Base-by-base conservation (phyloP, 35 echinoderm and acorn worm species). In the Eucidaris tribuloides region DNA sequence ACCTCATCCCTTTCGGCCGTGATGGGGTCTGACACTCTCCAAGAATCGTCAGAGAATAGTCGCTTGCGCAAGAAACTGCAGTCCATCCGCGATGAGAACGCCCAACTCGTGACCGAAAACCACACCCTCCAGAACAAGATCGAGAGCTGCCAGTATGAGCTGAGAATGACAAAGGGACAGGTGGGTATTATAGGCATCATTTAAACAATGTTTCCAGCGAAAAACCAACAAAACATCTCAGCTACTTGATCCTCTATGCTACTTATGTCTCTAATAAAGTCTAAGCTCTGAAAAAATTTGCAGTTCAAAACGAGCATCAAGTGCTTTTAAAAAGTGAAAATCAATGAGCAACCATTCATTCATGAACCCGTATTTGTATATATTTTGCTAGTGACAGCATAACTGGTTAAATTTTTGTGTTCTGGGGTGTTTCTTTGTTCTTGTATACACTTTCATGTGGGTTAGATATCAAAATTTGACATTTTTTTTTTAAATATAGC, bases 61-160 rank as follows among this genome's bases (percentile, higher is more conserved):
- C 52, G 42, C 22, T 82, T 89, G 44, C 77, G 86, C 19, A 87
- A 82, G 49, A 97, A 92, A 78, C 86, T 97, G 27, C 86, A 97
- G 36, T 60, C 77, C 9, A 43, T 93, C 15, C 83, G 90, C 54
- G 86, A 93, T 46, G 90, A 93, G 29, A 97, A 97, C 79, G 62
- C 80, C 34, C 23, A 27, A 2, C 79, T 97, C 30, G 85, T 90
- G 58, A 63, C 44, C 1, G 86, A 89, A 43, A 92, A 93, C 74
- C 91, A 97, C 54, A 84, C 58, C 31, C 77, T 97, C 45, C 65
- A 85, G 56, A 97, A 82, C 54, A 46, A 93, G 37, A 14, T 97
- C 20, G 94, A 97, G 46, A 86, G 81, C 58, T 77, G 49, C 11
- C 82, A 76, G 55, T 85, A 77, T 86, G 85, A 88, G 23, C 82